Evolutionary conservation across 2,113 vertebrate species (phyloP).

Genomic region (Meleagris gallopavo): DNA sequence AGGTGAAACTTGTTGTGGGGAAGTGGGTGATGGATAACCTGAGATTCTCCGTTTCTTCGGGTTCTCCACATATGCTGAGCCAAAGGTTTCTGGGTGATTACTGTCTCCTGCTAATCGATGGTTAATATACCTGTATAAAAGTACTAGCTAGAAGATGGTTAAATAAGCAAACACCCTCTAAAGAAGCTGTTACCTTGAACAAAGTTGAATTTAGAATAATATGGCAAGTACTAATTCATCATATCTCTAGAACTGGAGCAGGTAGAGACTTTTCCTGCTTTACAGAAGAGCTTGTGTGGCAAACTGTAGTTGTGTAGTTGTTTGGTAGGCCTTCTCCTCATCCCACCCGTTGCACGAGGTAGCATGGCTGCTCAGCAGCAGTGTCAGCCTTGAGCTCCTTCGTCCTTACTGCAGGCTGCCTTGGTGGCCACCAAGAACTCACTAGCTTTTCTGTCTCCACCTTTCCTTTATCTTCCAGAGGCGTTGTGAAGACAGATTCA

Average conservation of each 20-base stretch:
- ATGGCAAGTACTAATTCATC: background rate
- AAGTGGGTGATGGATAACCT: background rate
- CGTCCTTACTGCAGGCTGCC: background rate
- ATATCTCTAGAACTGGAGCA: background rate
- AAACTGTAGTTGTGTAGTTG: background rate
- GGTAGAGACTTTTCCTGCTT: background rate
- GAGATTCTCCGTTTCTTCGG: background rate
- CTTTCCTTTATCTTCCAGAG: background rate
- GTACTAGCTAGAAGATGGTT: background rate
- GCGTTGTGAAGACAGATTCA: background rate
- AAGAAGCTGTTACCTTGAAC: background rate
- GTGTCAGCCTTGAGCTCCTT: background rate
- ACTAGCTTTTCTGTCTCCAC: background rate
- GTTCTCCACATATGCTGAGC: background rate
- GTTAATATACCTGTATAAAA: background rate
- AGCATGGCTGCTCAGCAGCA: fast-evolving
- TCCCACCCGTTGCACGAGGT: background rate
- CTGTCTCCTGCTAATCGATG: background rate
- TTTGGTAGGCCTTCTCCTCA: background rate
- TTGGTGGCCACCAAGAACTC: background rate
- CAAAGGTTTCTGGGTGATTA: background rate
- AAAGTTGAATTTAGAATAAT: background rate
- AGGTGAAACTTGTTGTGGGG: background rate
- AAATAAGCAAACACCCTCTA: background rate
- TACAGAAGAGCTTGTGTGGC: background rate